These are phyloP conservation scores for Eudemis profundana DNA, from an alignment of 2,888 invertebrate species.

Conservation along the genomic window DNA sequence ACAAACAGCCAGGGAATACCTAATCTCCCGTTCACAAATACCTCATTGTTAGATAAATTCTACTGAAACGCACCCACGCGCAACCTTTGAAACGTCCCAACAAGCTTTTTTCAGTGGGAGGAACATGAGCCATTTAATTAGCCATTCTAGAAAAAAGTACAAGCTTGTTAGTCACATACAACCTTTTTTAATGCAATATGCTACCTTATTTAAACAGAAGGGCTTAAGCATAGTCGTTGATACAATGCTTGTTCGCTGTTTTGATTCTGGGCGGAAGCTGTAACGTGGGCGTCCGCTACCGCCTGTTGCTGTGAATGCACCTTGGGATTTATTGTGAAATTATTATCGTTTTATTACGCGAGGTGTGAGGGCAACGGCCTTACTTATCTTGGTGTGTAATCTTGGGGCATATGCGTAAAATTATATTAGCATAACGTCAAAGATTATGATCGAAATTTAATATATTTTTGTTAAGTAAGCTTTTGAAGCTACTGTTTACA, in stretches of 20 bases:
- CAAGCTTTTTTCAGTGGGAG: slow-evolving; percentile 32
- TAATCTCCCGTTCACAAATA: slow-evolving; percentile 9
- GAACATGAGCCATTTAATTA: slow-evolving; percentile 24
- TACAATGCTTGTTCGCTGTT: neutral
- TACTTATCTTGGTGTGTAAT: slow-evolving; percentile 5
- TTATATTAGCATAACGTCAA: too few relatives aligned
- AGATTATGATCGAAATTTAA: too few relatives aligned
- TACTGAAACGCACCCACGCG: slow-evolving; percentile 23
- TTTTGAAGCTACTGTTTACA: too few relatives aligned
- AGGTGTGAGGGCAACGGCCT: slow-evolving; percentile 2
- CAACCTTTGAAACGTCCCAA: slow-evolving; percentile 27
- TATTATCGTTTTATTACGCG: slow-evolving; percentile 15
- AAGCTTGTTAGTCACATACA: neutral
- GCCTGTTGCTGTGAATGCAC: slow-evolving; percentile 9
- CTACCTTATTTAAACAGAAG: neutral
- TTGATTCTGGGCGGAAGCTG: neutral
- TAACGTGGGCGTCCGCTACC: neutral
- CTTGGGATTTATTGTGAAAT: slow-evolving; percentile 8
- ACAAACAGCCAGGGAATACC: neutral
- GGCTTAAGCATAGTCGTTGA: neutral
- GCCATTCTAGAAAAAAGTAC: slow-evolving; percentile 8
- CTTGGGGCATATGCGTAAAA: neutral
- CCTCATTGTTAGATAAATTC: slow-evolving; percentile 23
- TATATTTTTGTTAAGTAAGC: too few relatives aligned
- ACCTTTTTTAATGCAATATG: neutral